A percentile compares a stretch with the other conserved stretches of the same genome.
phyloP scores from a whole-genome alignment of 2,888 invertebrate species.

The Cephus runcator region DNA sequence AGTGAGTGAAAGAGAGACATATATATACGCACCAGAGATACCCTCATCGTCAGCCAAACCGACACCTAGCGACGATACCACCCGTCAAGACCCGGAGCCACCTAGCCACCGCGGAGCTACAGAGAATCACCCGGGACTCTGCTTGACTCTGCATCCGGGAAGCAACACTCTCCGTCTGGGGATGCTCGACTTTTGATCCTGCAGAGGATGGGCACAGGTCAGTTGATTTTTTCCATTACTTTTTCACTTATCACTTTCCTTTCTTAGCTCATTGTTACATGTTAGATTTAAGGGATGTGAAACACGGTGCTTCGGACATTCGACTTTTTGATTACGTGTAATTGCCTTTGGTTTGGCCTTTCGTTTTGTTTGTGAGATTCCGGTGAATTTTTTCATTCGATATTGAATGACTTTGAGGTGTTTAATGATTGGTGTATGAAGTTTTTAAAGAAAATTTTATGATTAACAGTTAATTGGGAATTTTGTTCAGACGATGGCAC shows the following conservation, averaged over 20 bases:
- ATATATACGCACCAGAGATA: background rate
- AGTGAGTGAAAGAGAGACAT: background rate
- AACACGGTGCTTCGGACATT: background rate
- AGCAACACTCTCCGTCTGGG: conserved; percentile 33
- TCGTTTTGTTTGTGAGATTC: background rate
- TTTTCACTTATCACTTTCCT: background rate
- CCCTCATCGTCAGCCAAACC: conserved; percentile 21
- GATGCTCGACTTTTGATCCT: conserved; percentile 56
- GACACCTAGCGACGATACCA: conserved; percentile 26
- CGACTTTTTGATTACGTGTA: background rate
- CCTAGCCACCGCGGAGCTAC: conserved; percentile 19
- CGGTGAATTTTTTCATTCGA: background rate
- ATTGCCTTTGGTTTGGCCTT: background rate
- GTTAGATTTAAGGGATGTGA: background rate
- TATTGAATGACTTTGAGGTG: background rate
- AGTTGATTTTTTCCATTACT: conserved; percentile 39
- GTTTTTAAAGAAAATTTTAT: background rate
- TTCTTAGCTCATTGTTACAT: background rate
- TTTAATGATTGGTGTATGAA: background rate
- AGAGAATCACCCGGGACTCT: conserved; percentile 49
- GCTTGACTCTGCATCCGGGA: conserved; percentile 35
- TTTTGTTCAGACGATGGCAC: background rate
- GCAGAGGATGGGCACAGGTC: conserved; percentile 82
- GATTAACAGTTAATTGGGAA: background rate
- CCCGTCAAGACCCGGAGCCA: conserved; percentile 39